Conservation (phyloP, 2,797 vertebrate genomes). For the Myoxocephalus aenaeus region DNA sequence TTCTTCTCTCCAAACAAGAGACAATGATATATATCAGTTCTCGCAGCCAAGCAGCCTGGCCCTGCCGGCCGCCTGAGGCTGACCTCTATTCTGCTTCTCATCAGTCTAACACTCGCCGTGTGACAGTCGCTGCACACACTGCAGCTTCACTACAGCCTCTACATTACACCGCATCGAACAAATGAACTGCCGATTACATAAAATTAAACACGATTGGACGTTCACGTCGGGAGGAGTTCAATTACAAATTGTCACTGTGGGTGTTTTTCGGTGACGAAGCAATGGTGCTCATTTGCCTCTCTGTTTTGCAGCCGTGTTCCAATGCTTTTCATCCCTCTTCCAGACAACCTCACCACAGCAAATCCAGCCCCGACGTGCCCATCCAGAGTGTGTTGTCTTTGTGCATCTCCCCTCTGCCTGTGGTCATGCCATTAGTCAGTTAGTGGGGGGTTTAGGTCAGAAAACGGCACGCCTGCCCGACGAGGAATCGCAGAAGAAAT, state of each 20-base stretch:
- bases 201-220: background rate
- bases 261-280: background rate
- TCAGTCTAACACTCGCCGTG: conserved; percentile 39
- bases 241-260: background rate
- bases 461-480: conserved; percentile 4
- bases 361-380: conserved; percentile 11
- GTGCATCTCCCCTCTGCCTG: background rate
- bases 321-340: background rate
- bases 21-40: conserved; percentile 35
- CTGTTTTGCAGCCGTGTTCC: background rate
- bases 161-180: background rate
- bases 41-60: conserved; percentile 13
- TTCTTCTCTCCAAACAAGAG: conserved; percentile 27
- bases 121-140: conserved; percentile 19
- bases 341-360: background rate
- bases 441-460: conserved; percentile 43
- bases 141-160: background rate
- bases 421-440: conserved; percentile 32
- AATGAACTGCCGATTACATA: background rate
- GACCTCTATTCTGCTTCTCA: conserved; percentile 63
- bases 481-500: conserved; percentile 40
- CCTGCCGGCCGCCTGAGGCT: conserved; percentile 50
- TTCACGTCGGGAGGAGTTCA: background rate
- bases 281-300: background rate
- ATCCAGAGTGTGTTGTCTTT: conserved; percentile 1